phyloP scores from a whole-genome alignment of 2,113 vertebrate species.

The Salvelinus fontinalis region DNA sequence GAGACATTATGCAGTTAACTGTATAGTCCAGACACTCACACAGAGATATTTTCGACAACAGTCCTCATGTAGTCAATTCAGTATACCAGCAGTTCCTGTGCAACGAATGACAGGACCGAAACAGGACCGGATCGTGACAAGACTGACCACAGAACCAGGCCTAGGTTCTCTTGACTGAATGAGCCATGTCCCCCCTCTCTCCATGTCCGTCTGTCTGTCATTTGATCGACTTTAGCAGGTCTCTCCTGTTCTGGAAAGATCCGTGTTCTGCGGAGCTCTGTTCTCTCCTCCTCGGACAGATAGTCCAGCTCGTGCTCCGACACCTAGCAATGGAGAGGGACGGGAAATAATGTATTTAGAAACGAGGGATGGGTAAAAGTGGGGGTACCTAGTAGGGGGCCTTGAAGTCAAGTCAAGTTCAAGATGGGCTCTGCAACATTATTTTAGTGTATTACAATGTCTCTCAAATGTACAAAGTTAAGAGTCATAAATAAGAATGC shows the following conservation, averaged over 20 bases:
- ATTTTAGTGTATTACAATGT: no score
- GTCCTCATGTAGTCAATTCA: neutral
- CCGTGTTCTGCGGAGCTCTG: conserved; percentile 64
- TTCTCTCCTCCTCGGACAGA: conserved; percentile 59
- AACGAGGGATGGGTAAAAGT: neutral
- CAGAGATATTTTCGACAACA: neutral
- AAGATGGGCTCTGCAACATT: no score
- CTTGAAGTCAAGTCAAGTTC: no score
- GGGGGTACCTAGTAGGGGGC: no score
- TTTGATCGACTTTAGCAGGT: neutral
- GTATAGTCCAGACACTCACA: neutral
- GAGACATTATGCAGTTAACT: neutral
- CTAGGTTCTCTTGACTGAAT: neutral
- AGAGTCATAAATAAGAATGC: no score
- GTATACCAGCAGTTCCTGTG: neutral
- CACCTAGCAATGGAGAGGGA: conserved; percentile 65
- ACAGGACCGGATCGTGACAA: neutral
- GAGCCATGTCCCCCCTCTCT: no score
- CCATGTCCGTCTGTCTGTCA: neutral
- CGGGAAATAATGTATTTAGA: no score
- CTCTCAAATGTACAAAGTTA: no score
- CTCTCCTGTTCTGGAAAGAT: conserved; percentile 65
- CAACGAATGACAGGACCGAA: neutral
- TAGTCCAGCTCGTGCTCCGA: conserved; percentile 68
- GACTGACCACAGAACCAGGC: neutral